Evolutionary conservation across 2,888 invertebrate species (phyloP).

Genomic region (Hirtodrosophila alboralis): DNA sequence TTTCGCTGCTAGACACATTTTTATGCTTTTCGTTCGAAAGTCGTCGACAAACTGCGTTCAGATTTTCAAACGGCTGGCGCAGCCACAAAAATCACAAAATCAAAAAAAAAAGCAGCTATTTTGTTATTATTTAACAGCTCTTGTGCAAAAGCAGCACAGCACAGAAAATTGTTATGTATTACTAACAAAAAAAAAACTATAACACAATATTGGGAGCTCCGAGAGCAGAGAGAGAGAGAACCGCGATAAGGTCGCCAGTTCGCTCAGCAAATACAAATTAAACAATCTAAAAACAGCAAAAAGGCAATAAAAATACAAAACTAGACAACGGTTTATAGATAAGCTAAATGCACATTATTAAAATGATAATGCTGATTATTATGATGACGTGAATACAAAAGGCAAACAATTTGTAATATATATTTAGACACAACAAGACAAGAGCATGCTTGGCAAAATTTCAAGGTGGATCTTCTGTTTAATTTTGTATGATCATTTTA

Average conservation of each 20-base stretch:
- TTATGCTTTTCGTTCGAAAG: conserved; percentile 80
- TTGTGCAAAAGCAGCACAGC: conserved; percentile 48
- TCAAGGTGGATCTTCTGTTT: conserved; percentile 31
- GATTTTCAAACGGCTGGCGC: conserved; percentile 54
- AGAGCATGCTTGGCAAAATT: not conserved
- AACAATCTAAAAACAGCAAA: conserved; percentile 40
- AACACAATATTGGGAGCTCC: conserved; percentile 25
- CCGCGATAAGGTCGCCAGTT: conserved; percentile 53
- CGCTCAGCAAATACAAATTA: conserved; percentile 65
- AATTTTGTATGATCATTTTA: conserved; percentile 35
- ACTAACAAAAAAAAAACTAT: conserved; percentile 43
- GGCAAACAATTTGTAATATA: conserved; percentile 19
- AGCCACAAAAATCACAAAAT: conserved; percentile 26
- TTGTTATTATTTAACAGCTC: conserved; percentile 75
- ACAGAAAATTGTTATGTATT: conserved; percentile 49
- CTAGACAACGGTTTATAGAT: conserved; percentile 51
- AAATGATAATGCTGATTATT: conserved; percentile 52
- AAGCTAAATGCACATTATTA: conserved; percentile 71
- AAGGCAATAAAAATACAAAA: conserved; percentile 26
- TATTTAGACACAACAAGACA: conserved; percentile 4
- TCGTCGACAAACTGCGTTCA: conserved; percentile 79
- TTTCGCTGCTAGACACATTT: conserved; percentile 59
- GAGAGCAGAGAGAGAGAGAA: conserved; percentile 42
- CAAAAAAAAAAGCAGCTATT: conserved; percentile 53
- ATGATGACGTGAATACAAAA: conserved; percentile 33